A percentile compares a stretch with the other conserved stretches of the same genome.
These are phyloP conservation scores for Troides aeacus DNA, from an alignment of 2,888 invertebrate genomes.

Conservation along the genomic window DNA sequence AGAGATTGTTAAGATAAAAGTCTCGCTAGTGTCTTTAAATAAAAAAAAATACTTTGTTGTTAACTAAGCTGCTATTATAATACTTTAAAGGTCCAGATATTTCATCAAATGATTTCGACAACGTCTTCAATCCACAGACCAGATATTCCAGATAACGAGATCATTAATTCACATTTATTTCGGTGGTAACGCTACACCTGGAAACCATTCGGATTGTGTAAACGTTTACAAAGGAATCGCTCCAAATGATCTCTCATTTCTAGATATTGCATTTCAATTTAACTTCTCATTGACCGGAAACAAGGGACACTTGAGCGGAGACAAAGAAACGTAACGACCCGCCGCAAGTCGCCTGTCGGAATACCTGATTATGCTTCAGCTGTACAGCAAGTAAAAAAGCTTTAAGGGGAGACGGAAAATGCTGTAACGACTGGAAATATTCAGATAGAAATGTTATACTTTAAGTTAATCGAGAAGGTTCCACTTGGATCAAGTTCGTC, in stretches of 20 bases:
- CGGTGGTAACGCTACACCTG: too few relatives aligned
- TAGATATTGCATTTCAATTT: slow-evolving; percentile 25
- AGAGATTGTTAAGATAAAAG: too few relatives aligned
- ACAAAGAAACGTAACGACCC: slow-evolving; percentile 18
- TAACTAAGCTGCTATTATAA: too few relatives aligned
- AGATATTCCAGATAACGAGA: too few relatives aligned
- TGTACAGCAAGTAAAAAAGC: slow-evolving; percentile 3
- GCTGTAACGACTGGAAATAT: not conserved
- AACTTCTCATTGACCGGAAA: slow-evolving; percentile 8
- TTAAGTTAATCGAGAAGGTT: too few relatives aligned
- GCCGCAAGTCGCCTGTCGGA: not conserved
- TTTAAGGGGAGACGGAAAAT: not conserved
- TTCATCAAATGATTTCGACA: too few relatives aligned
- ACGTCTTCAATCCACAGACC: too few relatives aligned
- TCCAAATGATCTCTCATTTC: slow-evolving; percentile 11
- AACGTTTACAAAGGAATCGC: not conserved
- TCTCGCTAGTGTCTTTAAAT: too few relatives aligned
- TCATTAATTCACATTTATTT: too few relatives aligned
- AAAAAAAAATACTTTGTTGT: too few relatives aligned
- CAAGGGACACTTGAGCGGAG: not conserved
- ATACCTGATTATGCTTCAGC: slow-evolving; percentile 14
- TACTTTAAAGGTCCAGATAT: too few relatives aligned
- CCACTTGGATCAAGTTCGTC: too few relatives aligned
- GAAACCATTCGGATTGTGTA: not conserved
- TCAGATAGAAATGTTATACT: not conserved